These are phyloP conservation scores for Hanleya hanleyi DNA, from an alignment of 2,888 invertebrate genomes.

Conservation along the genomic window DNA sequence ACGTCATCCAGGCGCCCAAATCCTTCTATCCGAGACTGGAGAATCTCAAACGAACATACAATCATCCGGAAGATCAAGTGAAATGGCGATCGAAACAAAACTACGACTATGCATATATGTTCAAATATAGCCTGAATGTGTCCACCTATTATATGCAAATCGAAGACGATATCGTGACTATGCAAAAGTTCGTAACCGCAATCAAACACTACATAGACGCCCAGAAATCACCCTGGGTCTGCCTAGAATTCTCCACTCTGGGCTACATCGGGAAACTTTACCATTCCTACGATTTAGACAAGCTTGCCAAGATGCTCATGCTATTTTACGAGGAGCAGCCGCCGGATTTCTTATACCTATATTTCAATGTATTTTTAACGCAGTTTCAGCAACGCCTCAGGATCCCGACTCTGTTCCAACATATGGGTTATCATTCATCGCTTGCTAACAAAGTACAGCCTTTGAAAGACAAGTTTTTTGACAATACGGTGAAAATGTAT, in stretches of 20 bases:
- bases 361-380: conserved; percentile 48
- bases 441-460: conserved; percentile 52
- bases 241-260: conserved; percentile 58
- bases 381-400: conserved; percentile 42
- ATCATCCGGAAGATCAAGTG: conserved; percentile 65
- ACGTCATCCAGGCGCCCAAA: conserved; percentile 62
- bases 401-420: conserved; percentile 57
- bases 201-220: conserved; percentile 68
- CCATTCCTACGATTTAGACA: conserved; percentile 43
- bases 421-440: conserved; percentile 52
- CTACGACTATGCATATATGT: conserved; percentile 71
- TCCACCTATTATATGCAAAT: conserved; percentile 71
- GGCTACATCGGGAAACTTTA: conserved; percentile 59
- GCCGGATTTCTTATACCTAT: conserved; percentile 49
- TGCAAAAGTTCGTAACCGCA: conserved; percentile 62
- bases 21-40: conserved; percentile 48
- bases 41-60: conserved; percentile 57
- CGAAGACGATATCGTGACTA: conserved; percentile 72
- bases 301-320: conserved; percentile 65
- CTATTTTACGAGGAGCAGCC: conserved; percentile 57
- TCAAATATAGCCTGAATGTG: conserved; percentile 64
- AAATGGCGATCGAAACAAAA: conserved; percentile 74
- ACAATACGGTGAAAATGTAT: conserved; percentile 43
- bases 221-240: conserved; percentile 46
- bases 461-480: conserved; percentile 51